Conservation (phyloP, 1,140 invertebrate genomes). For the Solenopsis fugax region DNA sequence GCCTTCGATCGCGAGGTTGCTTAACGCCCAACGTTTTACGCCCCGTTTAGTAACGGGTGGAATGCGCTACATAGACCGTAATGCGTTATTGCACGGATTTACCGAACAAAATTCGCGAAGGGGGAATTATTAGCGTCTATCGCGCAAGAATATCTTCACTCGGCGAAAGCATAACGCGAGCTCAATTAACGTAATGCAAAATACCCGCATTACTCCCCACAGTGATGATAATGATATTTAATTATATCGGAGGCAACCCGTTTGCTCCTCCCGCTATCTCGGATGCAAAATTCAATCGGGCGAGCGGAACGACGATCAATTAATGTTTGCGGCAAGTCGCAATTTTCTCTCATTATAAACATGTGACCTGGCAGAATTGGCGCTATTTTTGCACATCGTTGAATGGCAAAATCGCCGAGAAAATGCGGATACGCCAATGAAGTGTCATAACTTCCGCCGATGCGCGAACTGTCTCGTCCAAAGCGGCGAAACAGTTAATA, state of each 20-base stretch:
- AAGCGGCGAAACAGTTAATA: conserved; percentile 6
- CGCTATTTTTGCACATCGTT: conserved; percentile 1
- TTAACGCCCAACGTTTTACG: conserved; percentile 40
- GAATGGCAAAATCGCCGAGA: conserved; percentile 17
- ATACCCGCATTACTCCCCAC: too few relatives aligned
- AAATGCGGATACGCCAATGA: neutral
- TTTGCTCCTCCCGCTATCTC: neutral
- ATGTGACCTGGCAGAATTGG: neutral
- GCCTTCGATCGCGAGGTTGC: conserved; percentile 38
- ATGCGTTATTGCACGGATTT: conserved; percentile 16
- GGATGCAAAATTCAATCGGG: conserved; percentile 24
- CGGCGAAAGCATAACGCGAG: neutral
- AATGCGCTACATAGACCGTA: neutral
- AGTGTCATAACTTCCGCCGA: neutral
- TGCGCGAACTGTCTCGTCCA: neutral
- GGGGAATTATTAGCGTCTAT: neutral
- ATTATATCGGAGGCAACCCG: neutral
- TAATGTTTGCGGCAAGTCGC: conserved; percentile 2
- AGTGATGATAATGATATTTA: neutral
- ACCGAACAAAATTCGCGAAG: neutral
- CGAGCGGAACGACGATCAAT: conserved; percentile 24
- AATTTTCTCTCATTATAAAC: neutral
- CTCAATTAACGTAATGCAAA: conserved; percentile 10
- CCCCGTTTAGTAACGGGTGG: conserved; percentile 40
- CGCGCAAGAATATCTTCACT: neutral